Evolutionary conservation across 2,797 vertebrate genomes (phyloP).

Genomic region (Oryzias sinensis): DNA sequence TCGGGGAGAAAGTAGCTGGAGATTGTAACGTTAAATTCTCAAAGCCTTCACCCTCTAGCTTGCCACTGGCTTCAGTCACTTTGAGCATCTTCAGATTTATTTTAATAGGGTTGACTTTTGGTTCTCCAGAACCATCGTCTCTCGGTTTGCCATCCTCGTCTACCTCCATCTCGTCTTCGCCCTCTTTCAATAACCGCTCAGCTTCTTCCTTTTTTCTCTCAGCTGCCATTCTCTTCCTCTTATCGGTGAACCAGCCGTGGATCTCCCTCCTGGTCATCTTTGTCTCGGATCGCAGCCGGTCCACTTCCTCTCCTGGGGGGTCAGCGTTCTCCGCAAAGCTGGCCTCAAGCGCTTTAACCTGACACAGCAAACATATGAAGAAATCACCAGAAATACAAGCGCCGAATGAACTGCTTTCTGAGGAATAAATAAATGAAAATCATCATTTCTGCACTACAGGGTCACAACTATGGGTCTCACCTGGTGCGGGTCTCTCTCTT

Average conservation of each 20-base stretch:
- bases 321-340: constrained; percentile 87
- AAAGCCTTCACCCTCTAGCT: constrained; percentile 67
- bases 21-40: constrained; percentile 19
- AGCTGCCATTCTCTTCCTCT: constrained; percentile 80
- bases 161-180: constrained; percentile 71
- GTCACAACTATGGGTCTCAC: constrained; percentile 55
- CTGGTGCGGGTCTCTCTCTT: constrained; percentile 93
- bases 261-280: constrained; percentile 98
- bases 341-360: constrained; percentile 89
- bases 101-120: constrained; percentile 96
- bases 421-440: not conserved
- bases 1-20: constrained; percentile 39
- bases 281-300: constrained; percentile 88
- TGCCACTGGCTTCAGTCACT: constrained; percentile 90
- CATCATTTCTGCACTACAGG: not conserved
- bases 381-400: not conserved
- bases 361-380: constrained; percentile 14
- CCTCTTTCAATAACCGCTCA: constrained; percentile 68
- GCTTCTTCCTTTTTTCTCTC: constrained; percentile 83
- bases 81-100: constrained; percentile 97
- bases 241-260: constrained; percentile 94
- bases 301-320: constrained; percentile 89
- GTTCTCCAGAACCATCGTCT: constrained; percentile 73
- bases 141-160: constrained; percentile 71
- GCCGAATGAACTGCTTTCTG: not conserved